Conservation (phyloP, 1,140 invertebrate species). For the Melanaphis sacchari region DNA sequence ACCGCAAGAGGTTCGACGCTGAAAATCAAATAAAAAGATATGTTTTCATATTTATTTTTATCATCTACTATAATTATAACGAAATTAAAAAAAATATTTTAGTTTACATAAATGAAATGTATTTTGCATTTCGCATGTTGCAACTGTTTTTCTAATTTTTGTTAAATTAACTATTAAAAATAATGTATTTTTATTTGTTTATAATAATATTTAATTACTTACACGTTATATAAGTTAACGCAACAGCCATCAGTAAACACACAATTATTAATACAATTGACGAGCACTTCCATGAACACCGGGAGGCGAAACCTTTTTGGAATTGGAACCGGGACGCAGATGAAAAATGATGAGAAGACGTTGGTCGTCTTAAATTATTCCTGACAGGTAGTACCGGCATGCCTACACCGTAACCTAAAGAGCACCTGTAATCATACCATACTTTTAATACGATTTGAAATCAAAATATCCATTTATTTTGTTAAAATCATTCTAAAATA, state of each 20-base stretch:
- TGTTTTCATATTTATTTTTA: no score
- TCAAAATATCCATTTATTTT: not conserved
- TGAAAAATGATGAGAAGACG: conserved; percentile 70
- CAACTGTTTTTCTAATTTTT: not conserved
- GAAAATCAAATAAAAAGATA: conserved; percentile 62
- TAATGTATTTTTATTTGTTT: not conserved
- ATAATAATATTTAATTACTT: conserved; percentile 61
- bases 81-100: no score
- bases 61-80: no score
- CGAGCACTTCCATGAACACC: conserved; percentile 89
- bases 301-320: conserved; percentile 83
- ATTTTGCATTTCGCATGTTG: not conserved
- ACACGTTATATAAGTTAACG: conserved; percentile 89
- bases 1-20: conserved; percentile 82
- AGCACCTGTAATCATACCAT: conserved; percentile 64
- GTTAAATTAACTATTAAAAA: not conserved
- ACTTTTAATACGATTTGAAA: not conserved
- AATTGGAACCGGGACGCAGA: conserved; percentile 79
- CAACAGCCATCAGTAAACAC: conserved; percentile 79
- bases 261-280: conserved; percentile 85
- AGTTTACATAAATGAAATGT: not conserved
- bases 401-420: conserved; percentile 71
- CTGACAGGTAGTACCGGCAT: conserved; percentile 77
- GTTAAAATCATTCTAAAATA: not conserved
- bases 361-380: conserved; percentile 73